Percentiles rank a stretch among this genome's conserved stretches.
Evolutionary conservation across 1,140 invertebrate species (phyloP).

Genomic region (Dinoponera quadriceps): DNA sequence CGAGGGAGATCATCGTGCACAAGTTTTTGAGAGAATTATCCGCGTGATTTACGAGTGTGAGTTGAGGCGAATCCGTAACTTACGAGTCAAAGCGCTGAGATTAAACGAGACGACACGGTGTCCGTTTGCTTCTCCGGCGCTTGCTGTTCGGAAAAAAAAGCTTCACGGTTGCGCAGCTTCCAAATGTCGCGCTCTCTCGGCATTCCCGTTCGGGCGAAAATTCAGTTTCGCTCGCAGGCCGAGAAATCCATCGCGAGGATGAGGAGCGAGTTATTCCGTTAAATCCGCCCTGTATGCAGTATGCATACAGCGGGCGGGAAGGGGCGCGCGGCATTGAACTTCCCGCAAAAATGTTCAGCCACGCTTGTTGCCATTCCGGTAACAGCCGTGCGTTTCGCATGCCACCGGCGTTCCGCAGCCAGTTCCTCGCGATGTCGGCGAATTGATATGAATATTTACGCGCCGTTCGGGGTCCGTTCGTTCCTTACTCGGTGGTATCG

Average conservation of each 20-base stretch:
- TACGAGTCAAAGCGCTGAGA: no score
- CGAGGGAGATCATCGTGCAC: background rate
- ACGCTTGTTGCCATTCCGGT: conserved; percentile 51
- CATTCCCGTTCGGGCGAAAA: background rate
- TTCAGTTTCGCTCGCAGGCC: no score
- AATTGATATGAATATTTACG: conserved; percentile 39
- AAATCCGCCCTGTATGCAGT: background rate
- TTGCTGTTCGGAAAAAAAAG: no score
- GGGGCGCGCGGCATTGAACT: conserved; percentile 17
- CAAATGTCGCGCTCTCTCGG: background rate
- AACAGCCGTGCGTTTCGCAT: conserved; percentile 44
- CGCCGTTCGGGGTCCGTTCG: background rate
- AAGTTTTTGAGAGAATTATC: no score
- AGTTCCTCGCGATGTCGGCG: conserved; percentile 8
- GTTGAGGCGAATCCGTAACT: no score
- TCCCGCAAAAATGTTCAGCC: conserved; percentile 44
- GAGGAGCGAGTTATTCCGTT: background rate
- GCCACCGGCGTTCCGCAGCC: conserved; percentile 7
- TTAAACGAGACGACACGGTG: no score
- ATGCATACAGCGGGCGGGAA: background rate
- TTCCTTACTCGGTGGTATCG: background rate
- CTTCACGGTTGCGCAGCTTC: no score
- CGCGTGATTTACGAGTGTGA: no score
- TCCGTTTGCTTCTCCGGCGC: no score
- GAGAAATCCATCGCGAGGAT: background rate